Conservation (phyloP, 2,888 invertebrate genomes). For the Drosophila limbata region DNA sequence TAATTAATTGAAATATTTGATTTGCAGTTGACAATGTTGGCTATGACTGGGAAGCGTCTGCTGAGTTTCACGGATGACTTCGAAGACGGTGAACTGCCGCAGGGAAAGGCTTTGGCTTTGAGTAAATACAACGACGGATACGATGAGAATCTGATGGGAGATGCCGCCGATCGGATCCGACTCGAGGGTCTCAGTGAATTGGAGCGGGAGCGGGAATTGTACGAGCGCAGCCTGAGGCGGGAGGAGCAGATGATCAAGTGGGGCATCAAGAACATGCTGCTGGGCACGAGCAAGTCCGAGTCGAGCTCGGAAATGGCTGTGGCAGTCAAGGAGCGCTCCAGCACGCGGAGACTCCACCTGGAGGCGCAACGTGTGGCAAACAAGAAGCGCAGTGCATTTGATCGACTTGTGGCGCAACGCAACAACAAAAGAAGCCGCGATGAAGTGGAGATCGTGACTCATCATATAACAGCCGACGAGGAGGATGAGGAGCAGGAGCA, state of each 20-base stretch:
- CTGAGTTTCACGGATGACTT: conserved; percentile 3
- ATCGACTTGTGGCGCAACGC: conserved; percentile 19
- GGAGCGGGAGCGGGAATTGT: conserved; percentile 38
- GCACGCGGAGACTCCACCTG: conserved; percentile 8
- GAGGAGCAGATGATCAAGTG: conserved; percentile 29
- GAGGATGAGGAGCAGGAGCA: not conserved
- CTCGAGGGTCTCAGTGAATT: conserved; percentile 28
- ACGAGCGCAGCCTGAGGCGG: conserved; percentile 22
- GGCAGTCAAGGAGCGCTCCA: conserved; percentile 31
- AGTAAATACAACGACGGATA: conserved; percentile 28
- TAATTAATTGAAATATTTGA: not conserved
- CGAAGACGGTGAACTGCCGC: conserved; percentile 38
- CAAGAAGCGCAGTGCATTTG: conserved; percentile 32
- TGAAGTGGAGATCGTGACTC: not conserved
- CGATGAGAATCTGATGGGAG: conserved; percentile 29
- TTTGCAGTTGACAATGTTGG: not conserved
- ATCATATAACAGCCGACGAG: conserved; percentile 6
- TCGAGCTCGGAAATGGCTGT: not conserved
- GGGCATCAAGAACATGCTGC: conserved; percentile 13
- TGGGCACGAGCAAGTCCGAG: not conserved
- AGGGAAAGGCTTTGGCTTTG: not conserved
- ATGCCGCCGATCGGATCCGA: conserved; percentile 26
- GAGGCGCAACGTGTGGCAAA: conserved; percentile 19
- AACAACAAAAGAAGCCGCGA: conserved; percentile 7
- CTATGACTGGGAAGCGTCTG: not conserved